These are phyloP conservation scores for Drosophila acutilabella DNA, from an alignment of 2,888 invertebrate genomes.

Conservation along the genomic window DNA sequence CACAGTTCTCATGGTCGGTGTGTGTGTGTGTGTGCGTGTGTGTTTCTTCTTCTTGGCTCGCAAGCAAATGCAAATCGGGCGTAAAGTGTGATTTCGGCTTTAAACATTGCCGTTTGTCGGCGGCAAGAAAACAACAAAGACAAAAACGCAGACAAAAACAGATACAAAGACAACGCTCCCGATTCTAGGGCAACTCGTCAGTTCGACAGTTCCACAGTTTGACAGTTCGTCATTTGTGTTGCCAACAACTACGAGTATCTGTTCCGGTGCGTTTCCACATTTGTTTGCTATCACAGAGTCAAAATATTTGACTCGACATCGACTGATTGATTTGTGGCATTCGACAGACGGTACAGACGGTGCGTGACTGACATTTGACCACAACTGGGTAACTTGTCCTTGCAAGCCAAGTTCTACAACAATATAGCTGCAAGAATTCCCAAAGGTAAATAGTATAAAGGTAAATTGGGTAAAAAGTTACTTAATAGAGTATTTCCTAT, in stretches of 20 bases:
- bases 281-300: slow-evolving; percentile 59
- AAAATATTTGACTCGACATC: slow-evolving; percentile 65
- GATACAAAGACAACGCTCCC: slow-evolving; percentile 35
- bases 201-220: background rate
- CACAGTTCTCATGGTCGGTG: slow-evolving; percentile 27
- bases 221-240: background rate
- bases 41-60: slow-evolving; percentile 28
- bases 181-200: slow-evolving; percentile 53
- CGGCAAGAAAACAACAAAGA: slow-evolving; percentile 33
- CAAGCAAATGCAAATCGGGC: slow-evolving; percentile 75
- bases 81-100: slow-evolving; percentile 75
- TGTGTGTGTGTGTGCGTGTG: background rate
- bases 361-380: slow-evolving; percentile 41
- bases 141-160: background rate
- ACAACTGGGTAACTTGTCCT: background rate
- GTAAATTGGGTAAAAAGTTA: no score
- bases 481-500: no score
- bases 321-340: slow-evolving; percentile 40
- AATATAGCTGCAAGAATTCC: background rate
- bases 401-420: background rate
- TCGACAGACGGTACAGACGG: background rate
- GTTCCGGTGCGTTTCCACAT: slow-evolving; percentile 49
- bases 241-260: slow-evolving; percentile 33
- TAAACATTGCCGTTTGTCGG: slow-evolving; percentile 41
- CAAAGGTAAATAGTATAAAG: no score